phyloP scores from a whole-genome alignment of 2,888 invertebrate species.

The Drosophila cognata region DNA sequence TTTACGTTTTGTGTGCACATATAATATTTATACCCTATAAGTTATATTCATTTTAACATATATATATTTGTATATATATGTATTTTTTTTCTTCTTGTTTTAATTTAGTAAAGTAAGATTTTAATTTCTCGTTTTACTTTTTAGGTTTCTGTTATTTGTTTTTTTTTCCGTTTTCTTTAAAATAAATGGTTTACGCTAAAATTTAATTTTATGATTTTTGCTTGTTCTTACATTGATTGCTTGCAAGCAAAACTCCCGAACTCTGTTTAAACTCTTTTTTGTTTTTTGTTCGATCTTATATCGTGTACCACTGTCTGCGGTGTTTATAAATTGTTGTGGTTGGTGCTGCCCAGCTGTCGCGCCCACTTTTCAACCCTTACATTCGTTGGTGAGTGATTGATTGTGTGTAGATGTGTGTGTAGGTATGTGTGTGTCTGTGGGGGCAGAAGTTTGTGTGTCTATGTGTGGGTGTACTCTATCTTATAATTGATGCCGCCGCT shows the following conservation, averaged over 20 bases:
- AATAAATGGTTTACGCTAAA: conserved; percentile 70
- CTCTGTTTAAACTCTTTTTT: conserved; percentile 9
- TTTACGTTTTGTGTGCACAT: conserved; percentile 44
- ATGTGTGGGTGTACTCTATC: conserved; percentile 58
- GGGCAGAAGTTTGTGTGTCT: conserved; percentile 41
- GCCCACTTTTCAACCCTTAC: conserved; percentile 49
- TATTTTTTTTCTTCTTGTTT: conserved; percentile 36
- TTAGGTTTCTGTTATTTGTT: conserved; percentile 27
- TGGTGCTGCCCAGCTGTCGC: conserved; percentile 37
- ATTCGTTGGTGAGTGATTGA: conserved; percentile 60
- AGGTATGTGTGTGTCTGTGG: conserved; percentile 26
- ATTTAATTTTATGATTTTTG: conserved; percentile 62
- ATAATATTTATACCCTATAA: conserved; percentile 35
- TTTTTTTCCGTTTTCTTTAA: conserved; percentile 48
- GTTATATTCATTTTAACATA: conserved; percentile 57
- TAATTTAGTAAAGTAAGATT: conserved; percentile 79
- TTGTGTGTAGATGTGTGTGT: conserved; percentile 19
- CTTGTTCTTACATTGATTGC: conserved; percentile 48
- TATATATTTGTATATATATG: conserved; percentile 49
- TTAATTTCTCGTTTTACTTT: conserved; percentile 69
- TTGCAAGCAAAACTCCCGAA: conserved; percentile 42
- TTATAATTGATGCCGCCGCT: conserved; percentile 72
- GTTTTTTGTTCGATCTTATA: conserved; percentile 68
- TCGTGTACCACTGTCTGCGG: conserved; percentile 60
- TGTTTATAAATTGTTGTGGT: conserved; percentile 47